phyloP scores from a whole-genome alignment of 2,797 vertebrate genomes.

The Chlorospingus semifuscus region DNA sequence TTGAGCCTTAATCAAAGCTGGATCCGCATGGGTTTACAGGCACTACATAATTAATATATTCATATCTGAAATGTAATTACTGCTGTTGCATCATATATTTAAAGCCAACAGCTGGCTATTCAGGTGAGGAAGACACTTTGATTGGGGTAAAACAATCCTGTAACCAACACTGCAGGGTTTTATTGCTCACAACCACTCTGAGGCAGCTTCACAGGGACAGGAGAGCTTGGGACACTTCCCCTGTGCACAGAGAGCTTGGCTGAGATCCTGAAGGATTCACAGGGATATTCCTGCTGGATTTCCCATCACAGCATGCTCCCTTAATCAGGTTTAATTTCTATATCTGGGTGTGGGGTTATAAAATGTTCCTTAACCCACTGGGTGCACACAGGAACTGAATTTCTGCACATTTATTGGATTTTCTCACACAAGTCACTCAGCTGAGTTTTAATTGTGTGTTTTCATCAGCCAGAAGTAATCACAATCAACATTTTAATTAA shows the following conservation, averaged over 20 bases:
- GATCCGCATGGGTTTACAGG: neutral
- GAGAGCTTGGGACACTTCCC: accelerated
- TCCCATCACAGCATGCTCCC: neutral
- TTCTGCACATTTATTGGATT: neutral
- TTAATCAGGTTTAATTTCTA: neutral
- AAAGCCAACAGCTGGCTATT: neutral
- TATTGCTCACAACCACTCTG: neutral
- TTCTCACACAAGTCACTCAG: neutral
- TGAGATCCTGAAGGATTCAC: accelerated
- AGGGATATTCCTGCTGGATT: neutral
- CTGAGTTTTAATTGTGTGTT: neutral
- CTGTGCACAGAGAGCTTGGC: no score
- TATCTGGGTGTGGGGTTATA: neutral
- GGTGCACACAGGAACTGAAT: accelerated
- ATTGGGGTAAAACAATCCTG: neutral
- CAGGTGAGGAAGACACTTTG: neutral
- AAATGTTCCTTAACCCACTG: neutral
- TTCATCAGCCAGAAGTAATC: slow-evolving; percentile 26
- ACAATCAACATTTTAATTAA: slow-evolving; percentile 27
- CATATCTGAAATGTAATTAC: neutral
- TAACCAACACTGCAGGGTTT: neutral
- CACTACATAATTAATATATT: neutral
- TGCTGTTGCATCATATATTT: neutral
- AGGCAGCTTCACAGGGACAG: accelerated
- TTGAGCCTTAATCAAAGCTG: neutral